A percentile compares a stretch with the other conserved stretches of the same genome.
These are phyloP conservation scores for Lycocerus yunnanus DNA, from an alignment of 2,888 invertebrate species.

Conservation along the genomic window DNA sequence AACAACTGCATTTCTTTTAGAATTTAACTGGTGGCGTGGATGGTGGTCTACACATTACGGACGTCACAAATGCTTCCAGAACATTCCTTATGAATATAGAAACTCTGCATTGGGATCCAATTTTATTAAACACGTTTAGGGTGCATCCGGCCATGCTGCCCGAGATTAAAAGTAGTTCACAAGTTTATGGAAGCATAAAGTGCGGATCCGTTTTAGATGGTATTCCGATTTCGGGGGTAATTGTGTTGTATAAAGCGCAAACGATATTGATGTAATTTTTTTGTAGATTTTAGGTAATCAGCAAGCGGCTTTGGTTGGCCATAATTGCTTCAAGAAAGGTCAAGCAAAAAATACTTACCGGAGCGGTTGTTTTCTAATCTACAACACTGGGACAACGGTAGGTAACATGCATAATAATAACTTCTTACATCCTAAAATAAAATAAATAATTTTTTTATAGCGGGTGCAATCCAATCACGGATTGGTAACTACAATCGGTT, in stretches of 20 bases:
- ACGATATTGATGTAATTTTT: background rate
- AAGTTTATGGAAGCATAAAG: conserved; percentile 84
- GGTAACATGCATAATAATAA: conserved; percentile 19
- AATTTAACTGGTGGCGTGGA: conserved; percentile 71
- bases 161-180: conserved; percentile 87
- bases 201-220: conserved; percentile 70
- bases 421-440: too few species aligned
- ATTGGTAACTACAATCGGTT: conserved; percentile 94
- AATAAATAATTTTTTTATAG: conserved; percentile 50
- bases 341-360: conserved; percentile 91
- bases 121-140: conserved; percentile 84
- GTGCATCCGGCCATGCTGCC: conserved; percentile 85
- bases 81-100: conserved; percentile 95
- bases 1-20: conserved; percentile 48
- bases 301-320: conserved; percentile 91
- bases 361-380: conserved; percentile 93
- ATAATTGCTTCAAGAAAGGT: conserved; percentile 84
- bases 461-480: conserved; percentile 88
- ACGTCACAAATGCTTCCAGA: conserved; percentile 95
- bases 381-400: conserved; percentile 87
- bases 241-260: conserved; percentile 36
- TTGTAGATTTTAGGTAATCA: conserved; percentile 91
- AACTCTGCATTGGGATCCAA: conserved; percentile 83
- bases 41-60: conserved; percentile 82
- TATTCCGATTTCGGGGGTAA: conserved; percentile 86